Evolutionary conservation across 1,140 invertebrate genomes (phyloP).

Genomic region (Cherax destructor): DNA sequence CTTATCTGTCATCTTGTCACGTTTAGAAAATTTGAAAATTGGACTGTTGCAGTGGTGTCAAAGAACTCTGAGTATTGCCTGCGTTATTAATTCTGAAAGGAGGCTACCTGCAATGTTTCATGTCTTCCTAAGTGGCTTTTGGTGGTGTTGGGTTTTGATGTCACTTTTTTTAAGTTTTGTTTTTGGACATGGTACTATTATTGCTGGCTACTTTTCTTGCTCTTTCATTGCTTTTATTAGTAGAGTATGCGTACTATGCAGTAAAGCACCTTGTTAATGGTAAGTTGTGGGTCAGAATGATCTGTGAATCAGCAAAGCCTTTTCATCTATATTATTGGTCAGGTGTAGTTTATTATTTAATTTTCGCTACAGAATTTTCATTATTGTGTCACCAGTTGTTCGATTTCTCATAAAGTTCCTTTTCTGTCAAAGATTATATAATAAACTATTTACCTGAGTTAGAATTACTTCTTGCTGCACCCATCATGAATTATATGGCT

Average conservation of each 20-base stretch:
- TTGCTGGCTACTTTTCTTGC: not conserved
- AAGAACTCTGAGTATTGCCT: not conserved
- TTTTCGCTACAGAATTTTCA: not conserved
- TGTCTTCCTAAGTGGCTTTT: not conserved
- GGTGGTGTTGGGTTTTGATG: not conserved
- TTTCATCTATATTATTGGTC: not conserved
- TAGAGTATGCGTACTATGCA: not conserved
- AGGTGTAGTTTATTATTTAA: not conserved
- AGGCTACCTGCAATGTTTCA: not conserved
- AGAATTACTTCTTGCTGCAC: not conserved
- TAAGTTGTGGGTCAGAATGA: constrained; percentile 1
- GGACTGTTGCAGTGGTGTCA: not conserved
- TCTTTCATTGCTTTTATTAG: constrained; percentile 7
- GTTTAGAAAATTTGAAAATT: not conserved
- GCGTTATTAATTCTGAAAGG: not conserved
- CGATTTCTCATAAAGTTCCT: not conserved
- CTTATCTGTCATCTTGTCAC: not conserved
- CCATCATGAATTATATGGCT: not conserved
- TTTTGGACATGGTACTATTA: not conserved
- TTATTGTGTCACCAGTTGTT: not conserved
- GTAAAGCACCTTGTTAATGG: not conserved
- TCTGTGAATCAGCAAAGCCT: not conserved
- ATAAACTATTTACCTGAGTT: not conserved
- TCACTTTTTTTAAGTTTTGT: not conserved
- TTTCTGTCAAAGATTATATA: not conserved